Base-by-base conservation (phyloP, 2,113 vertebrate genomes). In the Cynopterus brachyotis region DNA sequence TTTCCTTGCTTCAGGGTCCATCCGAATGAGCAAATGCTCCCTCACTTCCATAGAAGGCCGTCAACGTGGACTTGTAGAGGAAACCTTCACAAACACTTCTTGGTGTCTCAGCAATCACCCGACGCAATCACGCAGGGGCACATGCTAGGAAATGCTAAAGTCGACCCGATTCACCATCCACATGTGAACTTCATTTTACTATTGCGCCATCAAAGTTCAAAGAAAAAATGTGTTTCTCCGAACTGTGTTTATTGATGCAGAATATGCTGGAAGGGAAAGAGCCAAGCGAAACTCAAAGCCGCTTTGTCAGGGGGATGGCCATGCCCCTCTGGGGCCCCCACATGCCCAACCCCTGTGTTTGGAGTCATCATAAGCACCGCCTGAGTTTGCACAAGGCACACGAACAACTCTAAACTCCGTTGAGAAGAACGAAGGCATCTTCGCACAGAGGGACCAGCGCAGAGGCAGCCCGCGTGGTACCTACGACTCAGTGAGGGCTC, bases 161-260 rank as follows among this genome's bases (percentile, higher is more conserved):
- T 26, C 96, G 97, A 94, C 76, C 85, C 84, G 24, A 28, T 67
- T 78, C 60, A 0, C 3, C 91, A 93, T 92, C 95, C 96, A 40
- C 84, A 89, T 6, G 32, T 0, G 19, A 19, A 16, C 79, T 96
- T 97, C 76, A 86, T 88, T 88, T 80, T 82, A 93, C 5, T 42
- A 83, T 69, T 94, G 73, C 86, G 79, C 59, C 86, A 93, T 93
- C 91, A 94, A n/a, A 92, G 88, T 26, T 97, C 80, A 82, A 96
- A 97, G 89, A 94, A 97, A 62, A 93, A 87, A 89, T 59, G 22
- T 76, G 40, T 93, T 96, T 97, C 91, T 88, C 69, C n/a, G 88
- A 98, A 98, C 89, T 95, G 95, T 81, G 78, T 91, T 97, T 97
- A 94, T 97, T 98, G 97, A 97, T 96, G 90, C 92, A 92, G 93